Evolutionary conservation across 30 jellyfish, hydroid and myxozoan species (phyloP), one percentile per base, ranked within the genome.

Genomic region (Turritopsis dohrnii): DNA sequence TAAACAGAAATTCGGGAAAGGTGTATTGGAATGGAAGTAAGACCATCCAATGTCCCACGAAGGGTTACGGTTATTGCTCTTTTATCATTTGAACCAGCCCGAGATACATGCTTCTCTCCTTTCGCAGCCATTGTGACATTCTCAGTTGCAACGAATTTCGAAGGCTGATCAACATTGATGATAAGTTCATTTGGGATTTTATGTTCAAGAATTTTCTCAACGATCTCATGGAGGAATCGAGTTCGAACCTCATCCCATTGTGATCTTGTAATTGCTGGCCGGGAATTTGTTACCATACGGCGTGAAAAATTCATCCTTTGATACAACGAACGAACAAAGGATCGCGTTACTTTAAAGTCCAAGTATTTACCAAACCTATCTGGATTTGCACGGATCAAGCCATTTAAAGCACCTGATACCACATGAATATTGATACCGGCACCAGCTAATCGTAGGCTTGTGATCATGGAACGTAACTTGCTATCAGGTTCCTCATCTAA

Each of bases 341-440:
- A n/a, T n/a, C n/a, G n/a, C n/a, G n/a, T n/a, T n/a, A n/a, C n/a
- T n/a, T n/a, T 54, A 16, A 54, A 54, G 72, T 54, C 72, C 72
- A 54, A 54, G 21, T 54, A 54, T 54, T 54, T 54, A 21, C 72
- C 72, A 54, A 54, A 54, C 72, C 72, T 54, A 16, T 54, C 72
- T 54, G 72, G 72, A 54, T 54, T 54, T 54, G 72, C 72, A n/a
- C 72, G n/a, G 72, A 54, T 54, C 72, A 54, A 54, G 19, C 19
- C 72, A 21, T 54, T 54, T 21, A 16, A 54, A 21, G 21, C 72
- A 54, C 72, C 72, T 16, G 72, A 16, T 54, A 54, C 72, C 72
- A 54, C 72, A n/a, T 54, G 72, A 54, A 54, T 54, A 54, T 54
- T 54, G 72, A 54, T 54, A n/a, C 72, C 72, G n/a, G 72, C 72